These are phyloP conservation scores for Canis aureus DNA, from an alignment of 2,113 vertebrate genomes.

Conservation along the genomic window DNA sequence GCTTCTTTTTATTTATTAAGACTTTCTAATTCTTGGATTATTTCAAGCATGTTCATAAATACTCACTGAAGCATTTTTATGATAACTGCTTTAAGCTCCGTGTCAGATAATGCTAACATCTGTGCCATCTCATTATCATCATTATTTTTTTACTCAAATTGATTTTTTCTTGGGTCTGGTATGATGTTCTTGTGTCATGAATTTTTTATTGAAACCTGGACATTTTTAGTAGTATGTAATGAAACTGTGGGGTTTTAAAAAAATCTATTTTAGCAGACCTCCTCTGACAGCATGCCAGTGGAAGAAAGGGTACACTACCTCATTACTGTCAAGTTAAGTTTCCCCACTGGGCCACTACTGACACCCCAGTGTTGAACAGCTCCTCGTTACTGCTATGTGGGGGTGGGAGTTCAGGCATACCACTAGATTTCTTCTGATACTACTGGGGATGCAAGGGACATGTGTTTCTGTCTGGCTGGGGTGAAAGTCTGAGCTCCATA, in stretches of 20 bases:
- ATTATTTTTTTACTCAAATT: background rate
- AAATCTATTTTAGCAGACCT: background rate
- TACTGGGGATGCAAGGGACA: background rate
- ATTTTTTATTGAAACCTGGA: slow-evolving; percentile 22
- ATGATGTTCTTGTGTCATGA: background rate
- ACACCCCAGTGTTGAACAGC: background rate
- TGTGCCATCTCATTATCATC: background rate
- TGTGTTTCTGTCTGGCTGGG: background rate
- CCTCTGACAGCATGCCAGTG: background rate
- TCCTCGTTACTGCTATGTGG: background rate
- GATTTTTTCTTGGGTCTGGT: background rate
- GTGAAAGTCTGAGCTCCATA: background rate
- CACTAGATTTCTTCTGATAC: background rate
- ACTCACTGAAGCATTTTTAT: background rate
- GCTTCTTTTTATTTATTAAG: background rate
- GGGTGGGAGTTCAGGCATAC: background rate
- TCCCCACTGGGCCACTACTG: background rate
- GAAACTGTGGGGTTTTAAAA: background rate
- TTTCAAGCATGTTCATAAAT: slow-evolving; percentile 6
- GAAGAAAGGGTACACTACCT: background rate
- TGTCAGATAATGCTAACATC: background rate
- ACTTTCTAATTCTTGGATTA: slow-evolving; percentile 1
- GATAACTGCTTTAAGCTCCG: background rate
- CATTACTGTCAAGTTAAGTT: background rate
- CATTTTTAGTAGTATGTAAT: background rate